These are phyloP conservation scores for Rhopalosiphum padi DNA, from an alignment of 1,140 invertebrate genomes.

Conservation along the genomic window DNA sequence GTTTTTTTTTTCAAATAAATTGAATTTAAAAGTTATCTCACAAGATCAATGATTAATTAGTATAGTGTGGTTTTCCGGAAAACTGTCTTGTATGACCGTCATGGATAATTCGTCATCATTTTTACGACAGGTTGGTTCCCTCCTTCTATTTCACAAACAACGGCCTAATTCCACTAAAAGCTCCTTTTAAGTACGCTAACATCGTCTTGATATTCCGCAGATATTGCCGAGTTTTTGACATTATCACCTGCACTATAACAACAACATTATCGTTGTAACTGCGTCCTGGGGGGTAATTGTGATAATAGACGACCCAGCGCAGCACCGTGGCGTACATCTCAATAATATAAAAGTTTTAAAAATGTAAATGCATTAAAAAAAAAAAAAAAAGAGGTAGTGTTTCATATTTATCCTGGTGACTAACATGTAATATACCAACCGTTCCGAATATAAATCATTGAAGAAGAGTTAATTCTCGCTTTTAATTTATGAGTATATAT, in stretches of 20 bases:
- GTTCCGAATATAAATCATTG: not conserved
- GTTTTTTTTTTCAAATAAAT: not conserved
- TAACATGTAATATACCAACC: not conserved
- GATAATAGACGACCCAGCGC: not conserved
- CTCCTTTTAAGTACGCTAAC: not conserved
- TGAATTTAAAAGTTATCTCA: slow-evolving; percentile 26
- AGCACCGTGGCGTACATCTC: not conserved
- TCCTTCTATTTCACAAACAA: not conserved
- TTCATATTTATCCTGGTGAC: not conserved
- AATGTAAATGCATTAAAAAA: not conserved
- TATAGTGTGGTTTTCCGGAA: not conserved
- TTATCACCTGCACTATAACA: slow-evolving; percentile 28
- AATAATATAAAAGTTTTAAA: not conserved
- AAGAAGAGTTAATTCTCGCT: slow-evolving; percentile 24
- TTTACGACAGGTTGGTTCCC: not conserved
- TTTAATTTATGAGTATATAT: slow-evolving; percentile 30
- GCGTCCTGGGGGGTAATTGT: not conserved
- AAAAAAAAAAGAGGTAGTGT: not conserved
- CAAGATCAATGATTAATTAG: slow-evolving; percentile 15
- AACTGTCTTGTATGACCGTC: not conserved
- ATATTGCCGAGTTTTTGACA: not conserved
- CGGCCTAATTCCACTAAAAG: slow-evolving; percentile 17
- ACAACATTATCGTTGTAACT: not conserved
- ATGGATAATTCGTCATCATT: slow-evolving; percentile 26
- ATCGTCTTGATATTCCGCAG: not conserved